phyloP scores from a whole-genome alignment of 2,113 vertebrate genomes.

The Pholis gunnellus region DNA sequence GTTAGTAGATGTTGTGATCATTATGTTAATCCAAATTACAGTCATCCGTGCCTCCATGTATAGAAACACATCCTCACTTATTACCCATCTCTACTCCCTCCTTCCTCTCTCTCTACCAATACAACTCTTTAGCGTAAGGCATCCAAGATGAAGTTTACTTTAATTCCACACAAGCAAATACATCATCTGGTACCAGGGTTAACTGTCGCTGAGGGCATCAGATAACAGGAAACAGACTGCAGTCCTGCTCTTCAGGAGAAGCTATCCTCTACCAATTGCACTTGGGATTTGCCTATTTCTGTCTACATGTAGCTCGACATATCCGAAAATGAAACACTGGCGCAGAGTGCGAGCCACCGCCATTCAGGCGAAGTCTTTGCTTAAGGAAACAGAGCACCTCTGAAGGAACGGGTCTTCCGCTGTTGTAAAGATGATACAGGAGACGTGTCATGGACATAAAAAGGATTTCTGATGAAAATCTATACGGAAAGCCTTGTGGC shows the following conservation, averaged over 20 bases:
- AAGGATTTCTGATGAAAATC: slow-evolving; percentile 83
- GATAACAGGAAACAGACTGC: slow-evolving; percentile 58
- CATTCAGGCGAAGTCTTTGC: slow-evolving; percentile 58
- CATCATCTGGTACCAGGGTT: slow-evolving; percentile 58
- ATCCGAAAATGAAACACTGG: slow-evolving; percentile 56
- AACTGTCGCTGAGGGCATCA: slow-evolving; percentile 48
- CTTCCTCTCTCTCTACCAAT: slow-evolving; percentile 8
- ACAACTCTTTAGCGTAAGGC: slow-evolving; percentile 27
- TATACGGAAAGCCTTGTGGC: slow-evolving; percentile 86
- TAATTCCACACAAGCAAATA: slow-evolving; percentile 49
- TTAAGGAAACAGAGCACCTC: slow-evolving; percentile 66
- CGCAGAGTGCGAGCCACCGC: slow-evolving; percentile 62
- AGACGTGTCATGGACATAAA: slow-evolving; percentile 80
- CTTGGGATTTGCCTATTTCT: slow-evolving; percentile 75
- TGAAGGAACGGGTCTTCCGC: slow-evolving; percentile 70
- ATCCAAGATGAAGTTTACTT: slow-evolving; percentile 55
- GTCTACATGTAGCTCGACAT: slow-evolving; percentile 63
- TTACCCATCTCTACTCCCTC: slow-evolving; percentile 25
- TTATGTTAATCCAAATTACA: slow-evolving; percentile 63
- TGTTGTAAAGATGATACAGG: slow-evolving; percentile 82
- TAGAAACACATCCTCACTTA: slow-evolving; percentile 66
- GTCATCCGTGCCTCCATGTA: slow-evolving; percentile 71
- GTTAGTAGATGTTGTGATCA: slow-evolving; percentile 72
- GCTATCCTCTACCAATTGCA: slow-evolving; percentile 68
- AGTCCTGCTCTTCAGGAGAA: slow-evolving; percentile 58